phyloP scores from a whole-genome alignment of 2,797 vertebrate genomes.

The Artibeus jamaicensis region DNA sequence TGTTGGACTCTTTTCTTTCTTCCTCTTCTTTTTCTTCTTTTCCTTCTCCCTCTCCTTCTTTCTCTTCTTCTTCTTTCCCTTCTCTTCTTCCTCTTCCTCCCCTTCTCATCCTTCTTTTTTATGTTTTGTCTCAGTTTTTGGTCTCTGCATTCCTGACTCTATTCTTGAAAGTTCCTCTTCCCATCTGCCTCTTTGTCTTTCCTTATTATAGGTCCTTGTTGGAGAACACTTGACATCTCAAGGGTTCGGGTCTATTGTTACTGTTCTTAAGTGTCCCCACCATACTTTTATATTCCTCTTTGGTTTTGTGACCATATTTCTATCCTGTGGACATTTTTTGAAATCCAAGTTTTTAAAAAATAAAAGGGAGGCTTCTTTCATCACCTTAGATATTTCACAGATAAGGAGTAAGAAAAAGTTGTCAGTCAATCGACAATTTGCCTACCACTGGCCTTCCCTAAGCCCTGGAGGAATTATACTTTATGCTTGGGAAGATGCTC shows the following conservation, averaged over 20 bases:
- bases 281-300: neutral
- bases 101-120: neutral
- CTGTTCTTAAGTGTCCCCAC: neutral
- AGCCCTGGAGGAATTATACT: neutral
- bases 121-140: neutral
- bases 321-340: neutral
- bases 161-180: neutral
- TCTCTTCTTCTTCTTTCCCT: too few species aligned
- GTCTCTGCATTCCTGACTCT: neutral
- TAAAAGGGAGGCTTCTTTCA: neutral
- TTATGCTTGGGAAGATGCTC: neutral
- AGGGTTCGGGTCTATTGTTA: neutral
- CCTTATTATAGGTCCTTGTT: neutral
- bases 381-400: neutral
- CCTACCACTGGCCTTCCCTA: neutral
- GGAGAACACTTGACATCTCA: neutral
- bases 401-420: neutral
- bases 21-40: neutral
- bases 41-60: too few species aligned
- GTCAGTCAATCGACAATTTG: neutral
- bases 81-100: too few species aligned
- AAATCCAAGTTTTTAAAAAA: conserved; percentile 15
- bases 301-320: neutral
- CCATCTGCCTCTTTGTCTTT: neutral
- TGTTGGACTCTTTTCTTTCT: neutral